These are phyloP conservation scores for Macroteleia sp. DNA, from an alignment of 2,888 invertebrate species.

Conservation along the genomic window DNA sequence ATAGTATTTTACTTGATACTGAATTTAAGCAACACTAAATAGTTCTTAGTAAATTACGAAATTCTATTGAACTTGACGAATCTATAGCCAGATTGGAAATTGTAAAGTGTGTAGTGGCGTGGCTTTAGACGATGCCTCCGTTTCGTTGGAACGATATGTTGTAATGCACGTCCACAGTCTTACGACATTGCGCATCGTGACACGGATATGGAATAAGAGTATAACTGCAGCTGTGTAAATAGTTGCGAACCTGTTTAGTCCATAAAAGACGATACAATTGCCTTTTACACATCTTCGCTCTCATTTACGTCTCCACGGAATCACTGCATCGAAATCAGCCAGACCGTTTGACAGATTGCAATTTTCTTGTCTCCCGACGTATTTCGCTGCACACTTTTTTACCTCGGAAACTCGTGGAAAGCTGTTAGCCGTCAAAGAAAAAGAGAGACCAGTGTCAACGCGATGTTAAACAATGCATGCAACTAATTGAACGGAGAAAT, in stretches of 20 bases:
- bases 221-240: constrained; percentile 49
- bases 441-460: constrained; percentile 34
- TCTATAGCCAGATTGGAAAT: constrained; percentile 33
- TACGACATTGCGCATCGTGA: constrained; percentile 51
- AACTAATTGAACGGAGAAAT: constrained; percentile 46
- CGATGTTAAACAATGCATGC: constrained; percentile 44
- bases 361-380: constrained; percentile 48
- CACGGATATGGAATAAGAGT: constrained; percentile 60
- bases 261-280: constrained; percentile 80
- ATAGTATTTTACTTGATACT: too few species aligned
- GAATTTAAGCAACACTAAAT: too few species aligned
- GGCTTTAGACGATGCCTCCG: constrained; percentile 28
- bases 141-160: constrained; percentile 40
- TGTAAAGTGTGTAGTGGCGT: constrained; percentile 10
- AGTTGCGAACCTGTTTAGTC: constrained; percentile 69
- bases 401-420: constrained; percentile 51
- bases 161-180: constrained; percentile 56
- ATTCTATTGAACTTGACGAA: constrained; percentile 33
- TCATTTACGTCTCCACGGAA: constrained; percentile 79
- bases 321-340: constrained; percentile 65
- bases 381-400: constrained; percentile 55
- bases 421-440: constrained; percentile 34
- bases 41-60: constrained; percentile 31
- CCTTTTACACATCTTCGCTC: constrained; percentile 82
- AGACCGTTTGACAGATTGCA: constrained; percentile 60